Base-by-base conservation (phyloP, 2,797 vertebrate species). In the Macropus fuliginosus region DNA sequence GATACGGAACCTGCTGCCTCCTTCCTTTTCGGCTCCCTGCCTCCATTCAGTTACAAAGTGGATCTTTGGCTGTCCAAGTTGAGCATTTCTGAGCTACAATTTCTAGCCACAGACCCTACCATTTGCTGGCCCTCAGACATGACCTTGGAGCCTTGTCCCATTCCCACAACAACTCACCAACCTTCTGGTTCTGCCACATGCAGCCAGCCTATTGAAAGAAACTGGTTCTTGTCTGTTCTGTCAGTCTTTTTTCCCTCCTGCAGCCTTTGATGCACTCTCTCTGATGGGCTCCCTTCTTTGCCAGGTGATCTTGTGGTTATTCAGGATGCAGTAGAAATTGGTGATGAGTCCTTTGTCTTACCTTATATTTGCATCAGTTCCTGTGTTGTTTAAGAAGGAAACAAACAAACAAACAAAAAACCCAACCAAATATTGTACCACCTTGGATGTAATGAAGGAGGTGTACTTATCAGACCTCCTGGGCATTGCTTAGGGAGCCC, bases 81-180 rank as follows among this genome's bases (percentile, higher is more conserved):
- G 59, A 89, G 95, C 95, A 90, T 97, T 93, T 96, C 96, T 96
- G 97, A 96, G 92, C 97, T 98, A 91, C 97, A 97, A 97, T 98
- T 97, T 97, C 95, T 94, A 97, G 96, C 94, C 98, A 93, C 95
- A 96, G 97, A 97, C 93, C 98, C 91, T 97, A 92, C n/a, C 95
- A 97, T 98, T 98, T 98, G 94, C 96, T 94, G 94, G 91, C 95
- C 96, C 98, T 98, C 90, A 98, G 97, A 98, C 97, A 98, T 97
- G 96, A 97, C 97, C 97, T 97, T 92, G 91, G 97, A 96, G 96
- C 96, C 96, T 91, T 95, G 95, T 97, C 96, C 91, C 96, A 90
- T 98, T 81, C 40, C 93, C 92, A 91, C 93, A 92, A 92, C 81
- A 97, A 62, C 96, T 94, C 97, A 97, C 96, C 96, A 95, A 87